A percentile compares a stretch with the other conserved stretches of the same genome.
These are phyloP conservation scores for Dicaeum eximium DNA, from an alignment of 2,113 vertebrate species.

Conservation along the genomic window DNA sequence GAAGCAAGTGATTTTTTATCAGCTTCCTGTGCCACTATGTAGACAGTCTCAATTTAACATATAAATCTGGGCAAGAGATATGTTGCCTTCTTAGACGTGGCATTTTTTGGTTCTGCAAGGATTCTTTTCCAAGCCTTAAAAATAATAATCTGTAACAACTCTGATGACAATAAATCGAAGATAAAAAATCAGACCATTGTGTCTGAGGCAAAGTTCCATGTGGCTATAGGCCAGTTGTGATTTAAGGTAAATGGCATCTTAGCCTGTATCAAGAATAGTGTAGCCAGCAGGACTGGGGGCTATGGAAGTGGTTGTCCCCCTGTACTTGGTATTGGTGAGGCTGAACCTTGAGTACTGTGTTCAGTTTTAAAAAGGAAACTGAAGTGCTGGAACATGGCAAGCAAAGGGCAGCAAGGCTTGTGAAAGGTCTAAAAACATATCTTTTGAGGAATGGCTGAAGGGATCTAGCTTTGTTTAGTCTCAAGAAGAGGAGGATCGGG, in stretches of 20 bases:
- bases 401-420: background rate
- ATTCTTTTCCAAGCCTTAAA: background rate
- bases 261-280: background rate
- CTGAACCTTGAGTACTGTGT: rapidly evolving
- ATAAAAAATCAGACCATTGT: background rate
- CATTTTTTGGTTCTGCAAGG: background rate
- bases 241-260: background rate
- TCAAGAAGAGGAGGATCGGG: background rate
- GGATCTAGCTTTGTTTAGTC: background rate
- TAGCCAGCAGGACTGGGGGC: background rate
- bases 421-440: background rate
- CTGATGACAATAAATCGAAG: background rate
- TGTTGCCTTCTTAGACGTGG: background rate
- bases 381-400: background rate
- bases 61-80: background rate
- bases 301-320: background rate
- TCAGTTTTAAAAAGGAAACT: background rate
- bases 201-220: background rate
- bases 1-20: background rate
- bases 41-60: background rate
- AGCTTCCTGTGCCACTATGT: background rate
- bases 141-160: background rate
- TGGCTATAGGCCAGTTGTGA: background rate
- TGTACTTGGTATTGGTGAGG: rapidly evolving
- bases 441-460: background rate